Percentiles rank a stretch among this genome's conserved stretches.
These are phyloP conservation scores for Alexandromys fortis DNA, from an alignment of 2,113 vertebrate genomes.

Conservation along the genomic window DNA sequence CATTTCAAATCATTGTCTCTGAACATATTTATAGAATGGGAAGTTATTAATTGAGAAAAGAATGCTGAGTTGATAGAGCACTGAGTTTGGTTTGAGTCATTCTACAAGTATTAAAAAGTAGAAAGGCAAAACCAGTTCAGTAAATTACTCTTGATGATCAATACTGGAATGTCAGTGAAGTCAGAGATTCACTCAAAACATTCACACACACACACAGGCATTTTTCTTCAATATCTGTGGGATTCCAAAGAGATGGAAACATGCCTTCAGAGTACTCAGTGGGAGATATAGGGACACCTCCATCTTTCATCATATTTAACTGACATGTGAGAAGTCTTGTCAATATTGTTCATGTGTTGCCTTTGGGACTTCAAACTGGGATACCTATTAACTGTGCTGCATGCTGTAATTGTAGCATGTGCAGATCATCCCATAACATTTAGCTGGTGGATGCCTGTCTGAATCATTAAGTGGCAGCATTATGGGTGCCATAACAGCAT, in stretches of 20 bases:
- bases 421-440: constrained; percentile 75
- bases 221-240: constrained; percentile 36
- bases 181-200: background rate
- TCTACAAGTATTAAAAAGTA: constrained; percentile 21
- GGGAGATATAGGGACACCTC: background rate
- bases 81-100: constrained; percentile 53
- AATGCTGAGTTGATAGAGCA: background rate
- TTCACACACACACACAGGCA: background rate
- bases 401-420: constrained; percentile 48
- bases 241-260: constrained; percentile 37
- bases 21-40: constrained; percentile 25
- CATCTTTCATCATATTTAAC: constrained; percentile 16
- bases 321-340: background rate
- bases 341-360: constrained; percentile 53
- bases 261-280: background rate
- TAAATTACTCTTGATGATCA: constrained; percentile 11
- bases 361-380: constrained; percentile 60
- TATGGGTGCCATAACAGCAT: constrained; percentile 81
- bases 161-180: constrained; percentile 9
- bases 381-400: constrained; percentile 75
- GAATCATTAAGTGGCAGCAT: constrained; percentile 83
- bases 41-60: constrained; percentile 20
- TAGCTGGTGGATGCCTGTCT: constrained; percentile 80
- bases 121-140: background rate
- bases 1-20: constrained; percentile 25